Base-by-base conservation (phyloP, 1,140 invertebrate species). In the Euwallacea fornicatus region DNA sequence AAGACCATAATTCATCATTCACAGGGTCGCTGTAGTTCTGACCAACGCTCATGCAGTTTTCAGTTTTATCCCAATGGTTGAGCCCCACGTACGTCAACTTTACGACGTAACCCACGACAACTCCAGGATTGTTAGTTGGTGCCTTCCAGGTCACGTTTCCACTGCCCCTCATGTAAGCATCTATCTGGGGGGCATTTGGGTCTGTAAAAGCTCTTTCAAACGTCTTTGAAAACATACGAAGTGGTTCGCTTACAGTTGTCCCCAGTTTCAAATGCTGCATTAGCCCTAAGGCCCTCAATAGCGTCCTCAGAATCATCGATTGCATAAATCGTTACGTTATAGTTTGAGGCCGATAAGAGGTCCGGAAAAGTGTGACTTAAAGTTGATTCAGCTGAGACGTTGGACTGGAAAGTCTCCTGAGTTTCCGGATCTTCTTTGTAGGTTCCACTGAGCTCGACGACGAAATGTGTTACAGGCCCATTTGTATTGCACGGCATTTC, bases 401-500 rank as follows among this genome's bases (percentile, higher is more conserved):
- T 33, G 21, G 4, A 33, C 21, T 33, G 21, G 21, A 4, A 33
- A 33, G 21, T 33, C 21, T 33, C 21, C 1, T 33, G 21, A 4
- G 4, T 33, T 33, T 33, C 4, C 4, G 21, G 4, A 33, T 62
- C 9, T 10, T 15, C 10, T 4, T 8, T 62, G 13, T 65, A 71
- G n/a, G 10, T 7, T 46, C 69, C 69, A 46, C 3, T n/a, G 15
- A 71, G 7, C 7, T 66, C 47, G 21, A 72, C 46, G 15, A 33
- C 21, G 21, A 67, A 68, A 8, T 66, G 47, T 11, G 2, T 42
- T 33, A 74, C 68, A 15, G 42, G 53, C 13, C 73, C 73, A 41
- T 74, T 74, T 7, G 73, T 66, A 11, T 66, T 56, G 55, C 73
- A 74, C n/a, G 73, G 73, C 62, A 64, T 65, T 9, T 64, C 53